Evolutionary conservation across 2,888 invertebrate genomes (phyloP).

Genomic region (Miltochrista miniata): DNA sequence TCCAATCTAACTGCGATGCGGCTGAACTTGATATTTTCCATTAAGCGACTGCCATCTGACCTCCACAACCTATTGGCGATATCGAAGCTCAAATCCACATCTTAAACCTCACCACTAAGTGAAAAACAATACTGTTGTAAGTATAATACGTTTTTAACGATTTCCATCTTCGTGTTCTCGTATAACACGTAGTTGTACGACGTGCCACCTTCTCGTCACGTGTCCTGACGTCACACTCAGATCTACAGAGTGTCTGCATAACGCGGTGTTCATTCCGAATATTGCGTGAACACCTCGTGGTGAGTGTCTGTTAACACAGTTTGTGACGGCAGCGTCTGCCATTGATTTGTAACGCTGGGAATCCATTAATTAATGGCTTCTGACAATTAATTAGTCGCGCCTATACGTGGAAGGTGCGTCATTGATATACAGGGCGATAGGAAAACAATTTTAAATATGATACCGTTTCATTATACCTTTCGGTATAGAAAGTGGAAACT

Average conservation of each 20-base stretch:
- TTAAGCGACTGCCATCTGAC: no score
- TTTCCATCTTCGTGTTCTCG: no score
- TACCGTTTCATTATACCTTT: no score
- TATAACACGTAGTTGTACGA: background rate
- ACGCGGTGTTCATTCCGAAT: conserved; percentile 28
- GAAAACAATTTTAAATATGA: no score
- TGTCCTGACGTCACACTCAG: no score
- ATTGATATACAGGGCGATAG: background rate
- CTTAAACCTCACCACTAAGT: no score
- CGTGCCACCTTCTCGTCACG: background rate
- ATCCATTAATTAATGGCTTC: conserved; percentile 3
- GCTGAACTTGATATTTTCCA: no score
- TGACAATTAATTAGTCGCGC: background rate
- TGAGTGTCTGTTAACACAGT: conserved; percentile 20
- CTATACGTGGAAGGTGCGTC: conserved; percentile 1
- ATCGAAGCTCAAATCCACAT: no score
- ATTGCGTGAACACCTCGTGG: conserved; percentile 18
- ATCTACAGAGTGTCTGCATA: background rate
- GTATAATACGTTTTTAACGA: no score
- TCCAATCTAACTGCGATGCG: no score
- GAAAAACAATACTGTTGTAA: no score
- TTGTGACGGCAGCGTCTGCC: conserved; percentile 15
- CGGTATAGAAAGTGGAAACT: background rate
- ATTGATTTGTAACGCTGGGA: conserved; percentile 6
- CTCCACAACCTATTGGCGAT: no score